Evolutionary conservation across 2,888 invertebrate genomes (phyloP).

Genomic region (Idaea biselata): DNA sequence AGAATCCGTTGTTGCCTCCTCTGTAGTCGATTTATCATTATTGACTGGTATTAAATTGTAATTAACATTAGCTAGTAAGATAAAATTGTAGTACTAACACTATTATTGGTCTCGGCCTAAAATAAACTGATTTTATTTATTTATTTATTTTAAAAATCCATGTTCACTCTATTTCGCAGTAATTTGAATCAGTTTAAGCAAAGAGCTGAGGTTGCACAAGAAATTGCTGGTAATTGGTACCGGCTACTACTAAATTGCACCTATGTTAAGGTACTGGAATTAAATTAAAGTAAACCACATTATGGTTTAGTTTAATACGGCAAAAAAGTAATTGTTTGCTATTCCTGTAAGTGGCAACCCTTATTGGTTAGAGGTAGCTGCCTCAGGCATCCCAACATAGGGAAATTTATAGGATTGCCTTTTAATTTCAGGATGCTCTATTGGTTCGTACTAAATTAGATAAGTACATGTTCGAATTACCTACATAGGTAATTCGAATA

Average conservation of each 20-base stretch:
- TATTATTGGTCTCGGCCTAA: too few species aligned
- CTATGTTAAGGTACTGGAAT: constrained; percentile 32
- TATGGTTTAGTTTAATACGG: constrained; percentile 15
- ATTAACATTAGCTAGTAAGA: too few species aligned
- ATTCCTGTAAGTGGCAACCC: constrained; percentile 19
- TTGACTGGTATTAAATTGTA: too few species aligned
- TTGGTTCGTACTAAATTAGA: too few species aligned
- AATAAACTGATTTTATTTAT: too few species aligned
- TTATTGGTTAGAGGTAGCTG: neutral
- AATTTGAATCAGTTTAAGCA: constrained; percentile 44
- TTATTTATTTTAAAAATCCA: too few species aligned
- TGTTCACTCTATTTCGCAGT: neutral
- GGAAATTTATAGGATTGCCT: neutral
- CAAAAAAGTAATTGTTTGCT: constrained; percentile 20
- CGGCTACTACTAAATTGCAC: constrained; percentile 33
- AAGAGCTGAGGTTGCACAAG: constrained; percentile 36
- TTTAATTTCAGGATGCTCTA: neutral
- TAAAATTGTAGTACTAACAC: too few species aligned
- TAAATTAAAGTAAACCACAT: constrained; percentile 30
- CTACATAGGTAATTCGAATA: too few species aligned
- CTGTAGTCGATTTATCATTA: too few species aligned
- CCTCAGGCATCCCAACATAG: neutral
- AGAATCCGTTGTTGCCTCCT: too few species aligned
- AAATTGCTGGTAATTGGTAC: constrained; percentile 46
- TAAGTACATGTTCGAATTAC: too few species aligned